These are phyloP conservation scores for Pristionchus mayeri DNA, from an alignment of 2,888 invertebrate genomes.

Conservation along the genomic window DNA sequence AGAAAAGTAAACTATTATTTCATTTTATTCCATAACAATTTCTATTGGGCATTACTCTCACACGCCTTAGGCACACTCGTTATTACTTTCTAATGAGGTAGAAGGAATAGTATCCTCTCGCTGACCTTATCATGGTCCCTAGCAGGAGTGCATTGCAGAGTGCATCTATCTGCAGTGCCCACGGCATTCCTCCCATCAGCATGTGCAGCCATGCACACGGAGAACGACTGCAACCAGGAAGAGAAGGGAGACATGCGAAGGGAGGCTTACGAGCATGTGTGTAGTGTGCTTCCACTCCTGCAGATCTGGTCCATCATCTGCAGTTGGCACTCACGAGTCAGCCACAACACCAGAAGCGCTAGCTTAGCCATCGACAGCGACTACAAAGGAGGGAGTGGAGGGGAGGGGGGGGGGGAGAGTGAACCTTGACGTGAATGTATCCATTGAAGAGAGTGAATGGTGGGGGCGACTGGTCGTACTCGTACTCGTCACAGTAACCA, in stretches of 20 bases:
- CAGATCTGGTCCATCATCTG: conserved; percentile 36
- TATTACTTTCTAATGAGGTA: too few relatives aligned
- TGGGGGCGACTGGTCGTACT: conserved; percentile 1
- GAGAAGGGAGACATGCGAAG: neutral
- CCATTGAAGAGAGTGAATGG: conserved; percentile 40
- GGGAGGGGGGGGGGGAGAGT: neutral
- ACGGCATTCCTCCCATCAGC: conserved; percentile 32
- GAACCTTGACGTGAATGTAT: conserved; percentile 34
- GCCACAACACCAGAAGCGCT: neutral
- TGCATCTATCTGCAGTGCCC: neutral
- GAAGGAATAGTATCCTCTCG: too few relatives aligned
- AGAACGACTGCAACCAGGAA: conserved; percentile 10
- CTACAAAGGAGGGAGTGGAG: neutral
- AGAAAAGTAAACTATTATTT: too few relatives aligned
- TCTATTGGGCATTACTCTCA: too few relatives aligned
- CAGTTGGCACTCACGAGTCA: conserved; percentile 15
- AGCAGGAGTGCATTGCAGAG: neutral
- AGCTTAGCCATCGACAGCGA: conserved; percentile 25
- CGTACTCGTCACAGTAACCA: conserved; percentile 17
- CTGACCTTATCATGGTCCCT: neutral
- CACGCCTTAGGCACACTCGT: too few relatives aligned
- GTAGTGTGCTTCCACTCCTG: neutral
- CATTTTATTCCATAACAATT: too few relatives aligned
- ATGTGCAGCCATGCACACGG: conserved; percentile 45
- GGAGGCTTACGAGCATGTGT: neutral